Percentiles rank a stretch among this genome's conserved stretches.
Evolutionary conservation across 2,113 vertebrate genomes (phyloP).

Genomic region (Gallinago jamesoni): DNA sequence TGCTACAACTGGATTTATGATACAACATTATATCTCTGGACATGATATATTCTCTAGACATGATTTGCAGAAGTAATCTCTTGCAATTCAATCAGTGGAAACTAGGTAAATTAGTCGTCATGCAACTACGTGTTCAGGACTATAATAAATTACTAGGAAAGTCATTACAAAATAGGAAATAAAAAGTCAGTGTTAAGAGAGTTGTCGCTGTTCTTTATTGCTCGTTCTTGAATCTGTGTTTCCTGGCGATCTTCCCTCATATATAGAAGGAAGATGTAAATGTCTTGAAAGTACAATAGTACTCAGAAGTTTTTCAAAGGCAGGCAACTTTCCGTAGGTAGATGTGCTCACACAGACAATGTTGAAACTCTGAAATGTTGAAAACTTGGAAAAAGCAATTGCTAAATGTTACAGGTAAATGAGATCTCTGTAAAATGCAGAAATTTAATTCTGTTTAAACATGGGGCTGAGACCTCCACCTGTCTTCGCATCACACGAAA

Average conservation of each 20-base stretch:
- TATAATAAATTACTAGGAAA: slow-evolving; percentile 6
- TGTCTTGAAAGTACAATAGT: neutral
- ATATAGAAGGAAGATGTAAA: neutral
- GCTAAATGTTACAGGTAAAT: neutral
- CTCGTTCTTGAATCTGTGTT: neutral
- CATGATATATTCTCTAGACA: slow-evolving; percentile 26
- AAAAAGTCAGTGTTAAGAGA: neutral
- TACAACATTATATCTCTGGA: slow-evolving; percentile 27
- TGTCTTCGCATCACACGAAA: neutral
- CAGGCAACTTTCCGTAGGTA: neutral
- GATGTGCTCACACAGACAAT: neutral
- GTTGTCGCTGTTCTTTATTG: neutral
- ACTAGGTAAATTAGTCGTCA: slow-evolving; percentile 46
- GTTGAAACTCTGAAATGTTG: neutral
- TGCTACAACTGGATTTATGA: slow-evolving; percentile 3
- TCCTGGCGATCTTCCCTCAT: neutral
- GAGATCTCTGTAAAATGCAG: neutral
- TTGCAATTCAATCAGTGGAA: slow-evolving; percentile 44
- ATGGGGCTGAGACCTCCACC: neutral
- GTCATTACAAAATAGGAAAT: neutral
- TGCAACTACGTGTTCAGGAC: neutral
- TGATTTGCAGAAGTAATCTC: slow-evolving; percentile 42
- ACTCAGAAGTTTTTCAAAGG: neutral
- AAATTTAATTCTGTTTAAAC: neutral
- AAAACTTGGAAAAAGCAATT: neutral